phyloP scores from a whole-genome alignment of 2,113 vertebrate genomes.

The Catharus bicknelli region DNA sequence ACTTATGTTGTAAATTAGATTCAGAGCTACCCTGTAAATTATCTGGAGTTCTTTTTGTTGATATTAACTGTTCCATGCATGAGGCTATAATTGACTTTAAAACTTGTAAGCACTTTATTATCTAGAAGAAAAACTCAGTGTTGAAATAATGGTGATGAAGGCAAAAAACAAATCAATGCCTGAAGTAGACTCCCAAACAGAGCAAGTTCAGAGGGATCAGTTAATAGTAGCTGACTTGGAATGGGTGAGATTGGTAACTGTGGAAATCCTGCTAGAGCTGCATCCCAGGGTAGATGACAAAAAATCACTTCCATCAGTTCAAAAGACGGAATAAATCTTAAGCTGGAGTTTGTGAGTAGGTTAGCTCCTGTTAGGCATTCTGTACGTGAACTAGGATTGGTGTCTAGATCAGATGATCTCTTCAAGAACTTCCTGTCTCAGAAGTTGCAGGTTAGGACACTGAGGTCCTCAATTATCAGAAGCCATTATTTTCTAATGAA shows the following conservation, averaged over 20 bases:
- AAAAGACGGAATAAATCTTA: not conserved
- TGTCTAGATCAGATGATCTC: not conserved
- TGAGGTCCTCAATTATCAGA: not conserved
- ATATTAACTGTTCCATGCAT: not conserved
- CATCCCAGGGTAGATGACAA: not conserved
- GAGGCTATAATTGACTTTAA: constrained; percentile 16
- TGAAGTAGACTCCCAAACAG: not conserved
- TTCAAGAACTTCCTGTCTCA: not conserved
- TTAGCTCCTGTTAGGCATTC: not conserved
- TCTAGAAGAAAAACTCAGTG: not conserved
- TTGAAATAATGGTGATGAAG: constrained; percentile 9
- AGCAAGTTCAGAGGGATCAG: not conserved
- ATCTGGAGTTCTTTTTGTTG: not conserved
- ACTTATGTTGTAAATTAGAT: not conserved
- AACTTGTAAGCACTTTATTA: constrained; percentile 26
- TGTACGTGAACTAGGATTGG: not conserved
- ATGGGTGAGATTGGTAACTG: not conserved
- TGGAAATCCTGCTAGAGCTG: not conserved
- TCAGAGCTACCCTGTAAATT: constrained; percentile 13
- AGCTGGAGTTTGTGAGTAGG: not conserved
- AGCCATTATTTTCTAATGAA: not conserved
- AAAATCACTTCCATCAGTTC: not conserved
- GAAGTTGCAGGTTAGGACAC: not conserved
- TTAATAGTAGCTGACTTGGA: not conserved
- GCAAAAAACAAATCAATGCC: constrained; percentile 4